Percentiles rank a stretch among this genome's conserved stretches.
Evolutionary conservation across 2,113 vertebrate genomes (phyloP).

Genomic region (Pampusana beccarii): DNA sequence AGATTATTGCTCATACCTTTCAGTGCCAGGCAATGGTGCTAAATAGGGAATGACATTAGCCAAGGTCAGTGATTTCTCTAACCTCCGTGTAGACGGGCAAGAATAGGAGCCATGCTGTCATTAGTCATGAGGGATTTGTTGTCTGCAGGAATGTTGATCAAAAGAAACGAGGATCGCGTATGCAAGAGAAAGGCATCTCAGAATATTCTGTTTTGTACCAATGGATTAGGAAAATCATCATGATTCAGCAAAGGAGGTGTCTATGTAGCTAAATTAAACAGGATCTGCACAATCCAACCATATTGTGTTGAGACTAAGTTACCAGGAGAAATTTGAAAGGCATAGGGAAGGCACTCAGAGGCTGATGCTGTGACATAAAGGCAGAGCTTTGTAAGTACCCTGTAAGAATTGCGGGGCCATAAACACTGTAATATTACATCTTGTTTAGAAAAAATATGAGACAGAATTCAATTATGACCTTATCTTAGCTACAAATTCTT

Average conservation of each 20-base stretch:
- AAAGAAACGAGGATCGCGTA: constrained; percentile 5
- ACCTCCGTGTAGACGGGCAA: neutral
- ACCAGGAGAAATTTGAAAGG: neutral
- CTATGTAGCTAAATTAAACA: constrained; percentile 37
- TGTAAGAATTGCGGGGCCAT: constrained; percentile 23
- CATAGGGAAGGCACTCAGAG: neutral
- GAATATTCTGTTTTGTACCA: neutral
- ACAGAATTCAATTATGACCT: constrained; percentile 48
- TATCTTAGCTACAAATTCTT: constrained; percentile 54
- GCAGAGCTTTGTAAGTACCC: constrained; percentile 14
- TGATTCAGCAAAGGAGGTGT: constrained; percentile 14
- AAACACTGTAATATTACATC: constrained; percentile 2
- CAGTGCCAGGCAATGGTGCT: constrained; percentile 10
- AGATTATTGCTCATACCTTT: neutral
- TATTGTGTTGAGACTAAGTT: constrained; percentile 1
- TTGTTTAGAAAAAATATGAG: constrained; percentile 49
- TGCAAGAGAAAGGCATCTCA: neutral
- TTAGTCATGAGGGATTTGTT: constrained; percentile 7
- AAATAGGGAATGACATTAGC: constrained; percentile 50
- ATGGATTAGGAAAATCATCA: neutral
- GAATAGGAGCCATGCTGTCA: constrained; percentile 12
- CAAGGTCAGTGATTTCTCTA: constrained; percentile 44
- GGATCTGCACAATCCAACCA: neutral
- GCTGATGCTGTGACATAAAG: neutral
- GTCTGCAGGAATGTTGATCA: constrained; percentile 2